Evolutionary conservation across 1,140 invertebrate species (phyloP).

Genomic region (Melanaphis sacchari): DNA sequence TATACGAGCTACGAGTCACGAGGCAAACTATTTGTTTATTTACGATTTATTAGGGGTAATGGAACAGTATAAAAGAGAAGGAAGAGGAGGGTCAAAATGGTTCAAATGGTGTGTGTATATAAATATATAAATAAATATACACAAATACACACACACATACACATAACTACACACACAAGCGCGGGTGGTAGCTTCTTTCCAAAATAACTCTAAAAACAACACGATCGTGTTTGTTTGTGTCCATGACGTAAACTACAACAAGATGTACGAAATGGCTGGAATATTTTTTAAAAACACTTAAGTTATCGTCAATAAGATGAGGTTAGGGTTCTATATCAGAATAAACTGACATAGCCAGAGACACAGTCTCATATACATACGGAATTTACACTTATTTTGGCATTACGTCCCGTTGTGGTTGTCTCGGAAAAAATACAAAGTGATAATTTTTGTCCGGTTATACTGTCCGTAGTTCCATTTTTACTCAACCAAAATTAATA

Average conservation of each 20-base stretch:
- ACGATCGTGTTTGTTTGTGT: not conserved
- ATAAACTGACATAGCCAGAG: not conserved
- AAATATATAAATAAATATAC: not conserved
- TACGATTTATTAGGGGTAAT: constrained; percentile 25
- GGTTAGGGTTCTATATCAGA: not conserved
- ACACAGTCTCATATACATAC: not conserved
- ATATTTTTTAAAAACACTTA: not conserved
- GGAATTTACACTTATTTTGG: not conserved
- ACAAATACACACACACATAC: too few species aligned
- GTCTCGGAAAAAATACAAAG: not conserved
- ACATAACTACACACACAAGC: too few species aligned
- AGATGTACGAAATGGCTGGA: not conserved
- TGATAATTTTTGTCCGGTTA: not conserved
- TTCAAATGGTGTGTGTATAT: not conserved
- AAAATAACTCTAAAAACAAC: not conserved
- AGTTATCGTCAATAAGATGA: not conserved
- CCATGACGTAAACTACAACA: not conserved
- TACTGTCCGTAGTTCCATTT: not conserved
- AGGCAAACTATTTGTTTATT: constrained; percentile 18
- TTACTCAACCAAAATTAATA: not conserved
- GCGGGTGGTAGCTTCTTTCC: not conserved
- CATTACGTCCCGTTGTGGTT: not conserved
- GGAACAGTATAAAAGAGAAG: not conserved
- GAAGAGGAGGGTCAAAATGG: not conserved
- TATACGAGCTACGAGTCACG: not conserved